phyloP scores from a whole-genome alignment of 2,113 vertebrate genomes.

The Myotis yumanensis region DNA sequence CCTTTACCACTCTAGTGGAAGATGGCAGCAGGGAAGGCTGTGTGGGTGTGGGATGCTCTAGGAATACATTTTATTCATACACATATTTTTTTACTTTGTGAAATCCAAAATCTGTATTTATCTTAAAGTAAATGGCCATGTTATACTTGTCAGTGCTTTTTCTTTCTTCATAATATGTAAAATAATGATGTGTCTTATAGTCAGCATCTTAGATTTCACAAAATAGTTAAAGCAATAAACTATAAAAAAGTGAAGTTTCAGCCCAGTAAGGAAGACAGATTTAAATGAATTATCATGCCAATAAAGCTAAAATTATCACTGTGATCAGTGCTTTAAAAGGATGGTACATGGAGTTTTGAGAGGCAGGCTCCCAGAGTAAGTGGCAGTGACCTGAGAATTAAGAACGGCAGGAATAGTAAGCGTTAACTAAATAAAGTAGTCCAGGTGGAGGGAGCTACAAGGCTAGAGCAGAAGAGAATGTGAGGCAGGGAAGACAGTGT shows the following conservation, averaged over 20 bases:
- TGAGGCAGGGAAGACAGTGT: neutral
- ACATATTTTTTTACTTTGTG: neutral
- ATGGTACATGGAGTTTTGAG: neutral
- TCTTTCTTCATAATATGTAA: neutral
- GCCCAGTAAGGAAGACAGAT: neutral
- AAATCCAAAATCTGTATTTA: neutral
- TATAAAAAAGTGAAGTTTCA: neutral
- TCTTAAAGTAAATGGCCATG: neutral
- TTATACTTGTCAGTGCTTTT: neutral
- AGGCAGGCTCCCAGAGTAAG: neutral
- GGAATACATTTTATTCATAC: neutral
- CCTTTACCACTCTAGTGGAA: neutral
- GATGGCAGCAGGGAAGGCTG: neutral
- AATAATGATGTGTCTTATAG: constrained; percentile 14
- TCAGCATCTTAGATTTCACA: neutral
- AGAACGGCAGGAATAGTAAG: neutral
- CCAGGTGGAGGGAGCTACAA: neutral
- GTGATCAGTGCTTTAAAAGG: neutral
- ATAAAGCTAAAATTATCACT: neutral
- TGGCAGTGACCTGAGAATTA: neutral
- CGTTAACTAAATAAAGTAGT: neutral
- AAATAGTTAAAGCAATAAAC: neutral
- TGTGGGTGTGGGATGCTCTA: neutral
- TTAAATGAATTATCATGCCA: neutral
- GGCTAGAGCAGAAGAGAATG: neutral